Evolutionary conservation across 2,888 invertebrate species (phyloP).

Genomic region (Portevinia maculata): DNA sequence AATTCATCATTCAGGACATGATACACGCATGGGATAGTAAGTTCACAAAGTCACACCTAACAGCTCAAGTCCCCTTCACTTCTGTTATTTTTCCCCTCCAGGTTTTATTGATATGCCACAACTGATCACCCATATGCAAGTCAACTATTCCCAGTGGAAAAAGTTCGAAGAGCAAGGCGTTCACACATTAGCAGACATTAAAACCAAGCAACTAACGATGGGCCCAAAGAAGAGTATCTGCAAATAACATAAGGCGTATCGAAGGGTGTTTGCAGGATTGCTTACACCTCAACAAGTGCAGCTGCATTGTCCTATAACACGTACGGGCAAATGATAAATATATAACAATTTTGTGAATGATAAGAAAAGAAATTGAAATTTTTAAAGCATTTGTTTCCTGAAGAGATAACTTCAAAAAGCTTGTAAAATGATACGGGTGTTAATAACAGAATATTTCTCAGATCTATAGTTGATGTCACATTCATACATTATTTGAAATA

Average conservation of each 20-base stretch:
- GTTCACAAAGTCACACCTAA: slow-evolving; percentile 76
- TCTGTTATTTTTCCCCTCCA: slow-evolving; percentile 82
- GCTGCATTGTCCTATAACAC: slow-evolving; percentile 79
- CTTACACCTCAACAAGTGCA: slow-evolving; percentile 80
- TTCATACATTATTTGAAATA: slow-evolving; percentile 7
- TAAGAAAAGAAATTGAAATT: slow-evolving; percentile 11
- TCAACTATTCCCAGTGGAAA: slow-evolving; percentile 96
- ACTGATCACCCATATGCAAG: slow-evolving; percentile 91
- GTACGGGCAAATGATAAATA: slow-evolving; percentile 74
- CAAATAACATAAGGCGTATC: slow-evolving; percentile 82
- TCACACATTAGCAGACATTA: slow-evolving; percentile 88
- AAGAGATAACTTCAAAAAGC: not conserved
- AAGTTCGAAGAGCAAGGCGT: slow-evolving; percentile 91
- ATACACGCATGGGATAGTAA: slow-evolving; percentile 98
- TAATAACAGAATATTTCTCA: slow-evolving; percentile 5
- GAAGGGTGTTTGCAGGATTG: slow-evolving; percentile 81
- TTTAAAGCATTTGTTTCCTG: not conserved
- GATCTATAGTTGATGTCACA: slow-evolving; percentile 21
- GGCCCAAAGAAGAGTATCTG: slow-evolving; percentile 78
- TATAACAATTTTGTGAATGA: slow-evolving; percentile 12
- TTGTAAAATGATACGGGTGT: slow-evolving; percentile 3
- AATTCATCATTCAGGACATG: slow-evolving; percentile 98
- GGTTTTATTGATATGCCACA: slow-evolving; percentile 97
- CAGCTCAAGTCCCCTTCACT: too few species aligned
- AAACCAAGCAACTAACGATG: slow-evolving; percentile 82